phyloP scores from a whole-genome alignment of 2,113 vertebrate species.

The Calidris pygmaea region DNA sequence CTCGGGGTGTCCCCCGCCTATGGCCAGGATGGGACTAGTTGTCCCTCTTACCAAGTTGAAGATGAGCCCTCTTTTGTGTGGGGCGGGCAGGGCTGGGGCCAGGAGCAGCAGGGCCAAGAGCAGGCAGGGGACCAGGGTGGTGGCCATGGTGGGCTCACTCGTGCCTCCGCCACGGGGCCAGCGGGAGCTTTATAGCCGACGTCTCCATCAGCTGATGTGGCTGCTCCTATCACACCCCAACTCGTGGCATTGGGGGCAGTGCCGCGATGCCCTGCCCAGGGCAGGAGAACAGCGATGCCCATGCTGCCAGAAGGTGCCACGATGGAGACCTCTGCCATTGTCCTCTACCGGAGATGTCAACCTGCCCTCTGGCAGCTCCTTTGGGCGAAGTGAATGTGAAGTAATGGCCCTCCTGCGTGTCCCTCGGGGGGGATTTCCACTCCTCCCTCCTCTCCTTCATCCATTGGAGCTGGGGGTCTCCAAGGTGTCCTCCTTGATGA shows the following conservation, averaged over 20 bases:
- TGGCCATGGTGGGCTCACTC: constrained; percentile 28
- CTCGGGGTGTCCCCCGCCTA: fast-evolving
- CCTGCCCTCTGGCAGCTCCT: not conserved
- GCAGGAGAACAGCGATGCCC: not conserved
- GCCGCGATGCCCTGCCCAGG: not conserved
- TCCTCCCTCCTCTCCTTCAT: not conserved
- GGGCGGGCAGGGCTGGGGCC: not conserved
- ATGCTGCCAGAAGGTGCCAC: not conserved
- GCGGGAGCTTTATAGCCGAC: not conserved
- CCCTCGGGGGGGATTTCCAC: fast-evolving
- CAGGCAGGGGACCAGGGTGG: not conserved
- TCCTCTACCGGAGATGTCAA: fast-evolving
- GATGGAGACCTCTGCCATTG: not conserved
- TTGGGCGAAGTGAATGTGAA: fast-evolving
- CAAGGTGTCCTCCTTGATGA: fast-evolving
- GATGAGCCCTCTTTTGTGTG: constrained; percentile 29
- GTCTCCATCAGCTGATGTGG: not conserved
- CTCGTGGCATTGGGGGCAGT: not conserved
- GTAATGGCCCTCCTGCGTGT: fast-evolving
- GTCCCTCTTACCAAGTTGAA: constrained; percentile 69
- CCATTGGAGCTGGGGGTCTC: not conserved
- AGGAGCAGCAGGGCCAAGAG: constrained; percentile 29
- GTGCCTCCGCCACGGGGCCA: fast-evolving
- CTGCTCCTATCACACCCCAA: constrained; percentile 11
- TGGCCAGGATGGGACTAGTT: fast-evolving